phyloP scores from a whole-genome alignment of 2,113 vertebrate genomes.

The Nibea albiflora region DNA sequence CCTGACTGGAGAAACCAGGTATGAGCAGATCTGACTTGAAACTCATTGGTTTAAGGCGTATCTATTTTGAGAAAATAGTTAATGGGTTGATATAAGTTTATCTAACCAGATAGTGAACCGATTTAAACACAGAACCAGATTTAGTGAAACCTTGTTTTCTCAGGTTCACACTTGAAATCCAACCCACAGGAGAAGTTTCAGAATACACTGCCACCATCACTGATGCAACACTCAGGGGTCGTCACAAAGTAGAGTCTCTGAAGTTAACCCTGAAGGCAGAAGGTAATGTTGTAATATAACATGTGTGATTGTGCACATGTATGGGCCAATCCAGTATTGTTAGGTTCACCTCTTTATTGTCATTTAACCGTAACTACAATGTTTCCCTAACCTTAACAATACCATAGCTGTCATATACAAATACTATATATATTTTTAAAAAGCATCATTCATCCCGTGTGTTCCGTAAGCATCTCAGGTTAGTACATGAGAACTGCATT shows the following conservation, averaged over 20 bases:
- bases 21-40: background rate
- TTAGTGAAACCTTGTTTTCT: conserved; percentile 7
- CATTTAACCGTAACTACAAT: background rate
- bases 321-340: background rate
- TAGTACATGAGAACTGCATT: background rate
- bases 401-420: background rate
- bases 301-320: background rate
- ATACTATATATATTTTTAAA: background rate
- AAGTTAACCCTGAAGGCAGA: conserved; percentile 87
- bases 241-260: conserved; percentile 83
- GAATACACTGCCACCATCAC: conserved; percentile 87
- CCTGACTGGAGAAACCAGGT: conserved; percentile 89
- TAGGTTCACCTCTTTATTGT: background rate
- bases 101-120: background rate
- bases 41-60: background rate
- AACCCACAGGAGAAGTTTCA: conserved; percentile 87
- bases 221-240: conserved; percentile 78
- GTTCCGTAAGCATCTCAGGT: background rate
- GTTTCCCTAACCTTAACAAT: background rate
- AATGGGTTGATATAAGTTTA: background rate
- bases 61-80: conserved; percentile 1
- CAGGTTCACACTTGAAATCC: conserved; percentile 91
- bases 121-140: background rate
- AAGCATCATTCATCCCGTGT: no score
- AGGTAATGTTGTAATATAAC: conserved; percentile 78